A percentile compares a stretch with the other conserved stretches of the same genome.
Conservation (phyloP, 2,888 invertebrate genomes). For the Dastarcus helophoroides region DNA sequence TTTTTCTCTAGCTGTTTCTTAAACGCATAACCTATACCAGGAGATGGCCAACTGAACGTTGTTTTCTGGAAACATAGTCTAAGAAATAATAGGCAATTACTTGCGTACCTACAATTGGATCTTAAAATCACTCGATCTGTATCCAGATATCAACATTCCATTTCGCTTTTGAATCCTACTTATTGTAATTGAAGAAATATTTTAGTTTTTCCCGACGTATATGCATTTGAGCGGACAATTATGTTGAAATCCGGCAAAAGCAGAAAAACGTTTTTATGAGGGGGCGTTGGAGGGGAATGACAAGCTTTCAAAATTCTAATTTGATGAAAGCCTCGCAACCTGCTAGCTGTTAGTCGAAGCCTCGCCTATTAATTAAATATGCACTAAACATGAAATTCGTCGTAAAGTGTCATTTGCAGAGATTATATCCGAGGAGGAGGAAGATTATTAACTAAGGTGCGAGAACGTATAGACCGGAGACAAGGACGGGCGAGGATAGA, state of each 20-base stretch:
- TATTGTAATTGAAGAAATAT: slow-evolving; percentile 1
- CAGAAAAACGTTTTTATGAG: slow-evolving; percentile 12
- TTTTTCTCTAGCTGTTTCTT: too few species aligned
- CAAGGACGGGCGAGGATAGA: slow-evolving; percentile 3
- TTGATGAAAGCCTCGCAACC: too few species aligned
- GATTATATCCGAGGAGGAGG: slow-evolving; percentile 26
- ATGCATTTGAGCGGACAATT: neutral
- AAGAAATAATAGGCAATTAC: too few species aligned
- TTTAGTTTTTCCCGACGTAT: neutral
- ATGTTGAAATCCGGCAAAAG: too few species aligned
- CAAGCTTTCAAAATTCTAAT: slow-evolving; percentile 17
- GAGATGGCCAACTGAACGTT: too few species aligned
- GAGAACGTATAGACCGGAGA: slow-evolving; percentile 7
- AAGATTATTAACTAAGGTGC: slow-evolving; percentile 8
- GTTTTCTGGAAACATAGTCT: too few species aligned
- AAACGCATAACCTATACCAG: too few species aligned
- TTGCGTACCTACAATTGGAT: too few species aligned
- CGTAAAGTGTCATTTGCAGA: slow-evolving; percentile 30
- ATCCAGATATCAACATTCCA: too few species aligned
- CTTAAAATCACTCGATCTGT: too few species aligned
- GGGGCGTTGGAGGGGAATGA: slow-evolving; percentile 10
- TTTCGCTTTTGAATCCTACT: too few species aligned
- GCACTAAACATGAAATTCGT: slow-evolving; percentile 35
- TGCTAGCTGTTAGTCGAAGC: too few species aligned
- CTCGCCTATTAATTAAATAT: slow-evolving; percentile 34